A percentile compares a stretch with the other conserved stretches of the same genome.
Evolutionary conservation across 2,888 invertebrate genomes (phyloP).

Genomic region (Itoplectis maculator): DNA sequence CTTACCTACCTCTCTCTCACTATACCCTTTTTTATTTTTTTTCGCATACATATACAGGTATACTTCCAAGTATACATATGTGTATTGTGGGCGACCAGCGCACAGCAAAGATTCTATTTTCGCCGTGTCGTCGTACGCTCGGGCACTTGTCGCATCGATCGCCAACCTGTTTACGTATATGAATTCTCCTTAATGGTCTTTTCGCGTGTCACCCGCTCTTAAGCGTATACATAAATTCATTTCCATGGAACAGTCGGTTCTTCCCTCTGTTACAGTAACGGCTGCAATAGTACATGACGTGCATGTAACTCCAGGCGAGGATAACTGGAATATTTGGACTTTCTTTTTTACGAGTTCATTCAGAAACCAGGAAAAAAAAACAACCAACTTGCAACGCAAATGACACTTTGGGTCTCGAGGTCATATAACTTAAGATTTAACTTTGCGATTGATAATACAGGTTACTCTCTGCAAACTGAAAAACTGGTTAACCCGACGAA

Average conservation of each 20-base stretch:
- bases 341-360: not conserved
- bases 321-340: not conserved
- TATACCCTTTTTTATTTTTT: constrained; percentile 63
- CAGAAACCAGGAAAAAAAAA: not conserved
- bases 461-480: no score
- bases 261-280: constrained; percentile 38
- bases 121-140: constrained; percentile 53
- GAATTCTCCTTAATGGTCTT: constrained; percentile 77
- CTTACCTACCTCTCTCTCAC: constrained; percentile 23
- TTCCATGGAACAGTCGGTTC: constrained; percentile 59
- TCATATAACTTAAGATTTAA: not conserved
- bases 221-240: constrained; percentile 73
- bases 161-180: constrained; percentile 75
- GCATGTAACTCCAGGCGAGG: not conserved
- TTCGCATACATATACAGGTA: not conserved
- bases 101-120: constrained; percentile 55
- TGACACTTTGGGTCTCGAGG: no score
- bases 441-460: not conserved
- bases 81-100: not conserved
- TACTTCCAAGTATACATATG: constrained; percentile 5
- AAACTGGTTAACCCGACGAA: no score
- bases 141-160: constrained; percentile 68
- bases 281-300: constrained; percentile 11
- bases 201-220: constrained; percentile 78
- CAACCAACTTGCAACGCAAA: no score